A percentile compares a stretch with the other conserved stretches of the same genome.
Conservation (phyloP, 2,797 vertebrate species). For the Chloroceryle inda region DNA sequence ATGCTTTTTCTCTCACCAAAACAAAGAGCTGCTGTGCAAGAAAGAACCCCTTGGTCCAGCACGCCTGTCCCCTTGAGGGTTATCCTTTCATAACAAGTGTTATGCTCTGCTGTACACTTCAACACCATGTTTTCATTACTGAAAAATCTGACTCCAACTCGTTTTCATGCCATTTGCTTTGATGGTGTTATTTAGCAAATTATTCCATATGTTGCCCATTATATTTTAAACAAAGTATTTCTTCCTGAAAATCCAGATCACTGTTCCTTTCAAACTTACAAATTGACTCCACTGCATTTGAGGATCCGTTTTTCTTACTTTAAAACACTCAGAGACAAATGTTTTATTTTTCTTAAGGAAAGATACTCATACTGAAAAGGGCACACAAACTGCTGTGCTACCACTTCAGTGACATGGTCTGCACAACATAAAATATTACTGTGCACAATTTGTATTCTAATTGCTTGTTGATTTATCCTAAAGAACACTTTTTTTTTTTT, state of each 20-base stretch:
- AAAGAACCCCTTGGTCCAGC: slow-evolving; percentile 27
- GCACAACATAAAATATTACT: background rate
- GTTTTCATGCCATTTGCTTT: slow-evolving; percentile 25
- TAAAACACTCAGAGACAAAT: background rate
- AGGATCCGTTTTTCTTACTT: background rate
- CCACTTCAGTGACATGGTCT: background rate
- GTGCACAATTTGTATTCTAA: background rate
- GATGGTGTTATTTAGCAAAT: slow-evolving; percentile 57
- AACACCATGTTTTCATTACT: background rate
- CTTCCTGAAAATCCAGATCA: slow-evolving; percentile 26
- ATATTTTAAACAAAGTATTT: slow-evolving; percentile 24
- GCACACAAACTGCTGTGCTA: background rate
- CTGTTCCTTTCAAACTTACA: slow-evolving; percentile 26
- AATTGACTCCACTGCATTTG: background rate
- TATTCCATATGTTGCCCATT: slow-evolving; percentile 57
- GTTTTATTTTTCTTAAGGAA: slow-evolving; percentile 22
- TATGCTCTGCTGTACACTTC: slow-evolving; percentile 19
- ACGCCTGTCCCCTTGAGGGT: background rate
- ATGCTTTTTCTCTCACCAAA: slow-evolving; percentile 8
- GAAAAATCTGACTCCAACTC: slow-evolving; percentile 21
- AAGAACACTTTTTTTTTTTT: background rate
- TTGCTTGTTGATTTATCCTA: background rate
- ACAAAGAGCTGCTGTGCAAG: slow-evolving; percentile 3
- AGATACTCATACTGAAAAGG: slow-evolving; percentile 10
- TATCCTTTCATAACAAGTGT: slow-evolving; percentile 11